Base-by-base conservation (phyloP, 2,113 vertebrate genomes). In the Sitta europaea region DNA sequence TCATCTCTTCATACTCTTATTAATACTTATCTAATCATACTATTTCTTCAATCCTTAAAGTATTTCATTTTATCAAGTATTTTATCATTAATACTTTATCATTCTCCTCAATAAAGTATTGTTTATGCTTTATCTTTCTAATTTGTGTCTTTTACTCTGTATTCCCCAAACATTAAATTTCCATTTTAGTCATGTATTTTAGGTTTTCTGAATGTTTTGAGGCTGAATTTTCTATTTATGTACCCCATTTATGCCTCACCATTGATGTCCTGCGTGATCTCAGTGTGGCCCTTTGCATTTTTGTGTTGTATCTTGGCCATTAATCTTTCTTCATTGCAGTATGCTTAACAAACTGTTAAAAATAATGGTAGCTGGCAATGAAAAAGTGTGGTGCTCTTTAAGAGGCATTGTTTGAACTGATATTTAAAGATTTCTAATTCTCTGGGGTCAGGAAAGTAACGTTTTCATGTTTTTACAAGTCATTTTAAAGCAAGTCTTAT, bases 401-500 rank as follows among this genome's bases (percentile, higher is more conserved):
- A 97, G 82, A 97, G 68, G 65, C 58, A 92, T 97, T 97, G 86
- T 84, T 97, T 90, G 86, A 76, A 96, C 87, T 86, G 88, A 95
- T 95, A 97, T 96, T 97, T 97, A 95, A 96, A 97, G 93, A 95
- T 92, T 95, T 97, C 70, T 61, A 95, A 97, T 96, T 97, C 98
- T 97, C 97, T 55, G 28, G 97, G 97, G 96, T 95, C 95, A 91
- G 82, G 86, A 96, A 96, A 97, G 92, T 92, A 98, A 96, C 29
- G 6, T 97, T 97, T 98, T 96, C 94, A 86, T 98, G 96, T 98
- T 97, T 98, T 98, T 96, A 96, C 96, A 98, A 97, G 97, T 97
- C 96, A 40, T 97, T 97, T 97, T 96, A 96, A 88, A 97, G 96
- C 97, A 97, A 97, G 82, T 96, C 96, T 98, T 98, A 98, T 98